Conservation (phyloP, 2,888 invertebrate species). For the Lasioglossum lativentre region DNA sequence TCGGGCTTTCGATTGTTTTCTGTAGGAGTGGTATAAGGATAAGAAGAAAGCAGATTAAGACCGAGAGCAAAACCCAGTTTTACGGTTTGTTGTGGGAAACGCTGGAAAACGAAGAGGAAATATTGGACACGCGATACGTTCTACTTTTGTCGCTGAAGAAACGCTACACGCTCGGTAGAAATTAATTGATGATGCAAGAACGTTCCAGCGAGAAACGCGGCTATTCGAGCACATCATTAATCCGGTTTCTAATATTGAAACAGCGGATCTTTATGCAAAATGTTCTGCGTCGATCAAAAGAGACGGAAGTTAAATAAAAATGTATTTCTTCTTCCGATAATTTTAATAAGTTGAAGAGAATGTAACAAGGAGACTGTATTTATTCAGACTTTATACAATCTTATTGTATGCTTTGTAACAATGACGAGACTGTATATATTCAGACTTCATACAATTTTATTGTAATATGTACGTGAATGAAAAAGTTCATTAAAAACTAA, state of each 20-base stretch:
- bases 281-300: too few species aligned
- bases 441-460: too few species aligned
- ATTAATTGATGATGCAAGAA: neutral
- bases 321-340: too few species aligned
- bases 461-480: too few species aligned
- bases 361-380: too few species aligned
- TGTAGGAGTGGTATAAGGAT: slow-evolving; percentile 38
- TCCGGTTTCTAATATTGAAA: neutral
- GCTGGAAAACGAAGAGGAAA: neutral
- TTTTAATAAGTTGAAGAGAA: too few species aligned
- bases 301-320: neutral
- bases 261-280: neutral
- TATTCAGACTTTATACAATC: too few species aligned
- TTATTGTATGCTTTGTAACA: too few species aligned
- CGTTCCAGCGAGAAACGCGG: neutral
- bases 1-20: slow-evolving; percentile 25
- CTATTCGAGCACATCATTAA: neutral
- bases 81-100: slow-evolving; percentile 38
- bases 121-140: neutral
- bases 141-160: neutral
- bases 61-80: slow-evolving; percentile 37
- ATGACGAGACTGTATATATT: too few species aligned
- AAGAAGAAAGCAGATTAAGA: slow-evolving; percentile 49
- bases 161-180: neutral
- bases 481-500: too few species aligned